These are phyloP conservation scores for Tanytarsus gracilentus DNA, from an alignment of 2,888 invertebrate species.

Conservation along the genomic window DNA sequence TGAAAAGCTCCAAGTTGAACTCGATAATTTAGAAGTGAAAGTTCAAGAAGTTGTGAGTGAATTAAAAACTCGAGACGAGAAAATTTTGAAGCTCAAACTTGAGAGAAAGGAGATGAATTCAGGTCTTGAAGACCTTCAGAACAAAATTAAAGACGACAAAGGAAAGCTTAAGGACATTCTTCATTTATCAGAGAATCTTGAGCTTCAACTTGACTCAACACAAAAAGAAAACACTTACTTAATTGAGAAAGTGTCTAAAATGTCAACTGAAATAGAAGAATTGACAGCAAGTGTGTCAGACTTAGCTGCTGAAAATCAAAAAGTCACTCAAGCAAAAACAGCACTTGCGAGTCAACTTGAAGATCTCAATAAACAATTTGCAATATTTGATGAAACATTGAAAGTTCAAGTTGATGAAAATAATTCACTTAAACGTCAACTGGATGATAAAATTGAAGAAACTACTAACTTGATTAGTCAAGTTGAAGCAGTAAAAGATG, in stretches of 20 bases:
- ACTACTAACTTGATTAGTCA: neutral
- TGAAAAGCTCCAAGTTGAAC: no score
- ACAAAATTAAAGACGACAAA: no score
- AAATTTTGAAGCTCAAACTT: no score
- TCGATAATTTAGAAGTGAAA: no score
- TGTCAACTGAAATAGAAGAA: neutral
- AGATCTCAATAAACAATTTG: neutral
- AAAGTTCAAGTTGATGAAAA: neutral
- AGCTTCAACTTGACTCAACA: neutral
- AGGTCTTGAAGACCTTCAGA: no score
- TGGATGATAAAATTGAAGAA: neutral
- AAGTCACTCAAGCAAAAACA: neutral
- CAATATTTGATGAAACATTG: neutral
- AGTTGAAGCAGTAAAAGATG: no score
- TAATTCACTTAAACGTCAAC: neutral
- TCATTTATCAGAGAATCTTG: no score
- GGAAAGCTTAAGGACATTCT: no score
- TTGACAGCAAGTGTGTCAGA: neutral
- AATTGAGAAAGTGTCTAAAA: neutral
- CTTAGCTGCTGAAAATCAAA: neutral
- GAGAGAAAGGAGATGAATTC: no score
- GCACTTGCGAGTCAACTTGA: neutral
- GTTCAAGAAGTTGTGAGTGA: no score
- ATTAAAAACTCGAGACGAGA: no score
- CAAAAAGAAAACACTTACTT: no score